Percentiles rank a stretch among this genome's conserved stretches.
Conservation (phyloP, 1,140 invertebrate genomes). For the Drosophila bipectinata region DNA sequence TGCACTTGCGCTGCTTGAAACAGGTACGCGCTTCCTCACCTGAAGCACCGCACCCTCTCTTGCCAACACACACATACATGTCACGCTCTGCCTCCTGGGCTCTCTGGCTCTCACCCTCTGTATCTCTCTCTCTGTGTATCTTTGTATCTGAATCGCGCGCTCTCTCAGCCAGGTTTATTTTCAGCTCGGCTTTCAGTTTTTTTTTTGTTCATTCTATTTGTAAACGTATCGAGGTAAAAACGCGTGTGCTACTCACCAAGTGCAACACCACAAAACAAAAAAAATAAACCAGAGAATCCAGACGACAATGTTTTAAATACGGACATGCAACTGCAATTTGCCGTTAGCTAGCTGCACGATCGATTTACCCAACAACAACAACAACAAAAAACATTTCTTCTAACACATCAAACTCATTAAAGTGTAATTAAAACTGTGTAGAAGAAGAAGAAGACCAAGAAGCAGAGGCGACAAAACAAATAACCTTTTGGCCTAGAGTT, state of each 20-base stretch:
- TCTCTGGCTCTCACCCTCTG: conserved; percentile 15
- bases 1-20: conserved; percentile 74
- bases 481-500: conserved; percentile 38
- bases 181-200: conserved; percentile 67
- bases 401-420: conserved; percentile 46
- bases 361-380: conserved; percentile 33
- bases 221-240: conserved; percentile 71
- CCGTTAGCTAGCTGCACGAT: conserved; percentile 46
- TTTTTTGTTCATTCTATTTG: conserved; percentile 70
- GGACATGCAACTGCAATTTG: conserved; percentile 42
- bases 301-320: conserved; percentile 34
- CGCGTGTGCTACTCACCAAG: conserved; percentile 37
- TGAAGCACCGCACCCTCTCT: conserved; percentile 3
- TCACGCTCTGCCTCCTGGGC: conserved; percentile 26
- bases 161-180: conserved; percentile 28
- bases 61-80: conserved; percentile 12
- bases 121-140: conserved; percentile 1
- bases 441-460: neutral
- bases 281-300: conserved; percentile 20
- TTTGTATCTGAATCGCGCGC: no score
- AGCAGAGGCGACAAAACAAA: conserved; percentile 22
- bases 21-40: conserved; percentile 54
- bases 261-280: conserved; percentile 22
- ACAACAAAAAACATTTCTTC: conserved; percentile 14
- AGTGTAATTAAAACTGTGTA: conserved; percentile 46